phyloP scores from a whole-genome alignment of 2,888 invertebrate species.

The Acrobasis suavella region DNA sequence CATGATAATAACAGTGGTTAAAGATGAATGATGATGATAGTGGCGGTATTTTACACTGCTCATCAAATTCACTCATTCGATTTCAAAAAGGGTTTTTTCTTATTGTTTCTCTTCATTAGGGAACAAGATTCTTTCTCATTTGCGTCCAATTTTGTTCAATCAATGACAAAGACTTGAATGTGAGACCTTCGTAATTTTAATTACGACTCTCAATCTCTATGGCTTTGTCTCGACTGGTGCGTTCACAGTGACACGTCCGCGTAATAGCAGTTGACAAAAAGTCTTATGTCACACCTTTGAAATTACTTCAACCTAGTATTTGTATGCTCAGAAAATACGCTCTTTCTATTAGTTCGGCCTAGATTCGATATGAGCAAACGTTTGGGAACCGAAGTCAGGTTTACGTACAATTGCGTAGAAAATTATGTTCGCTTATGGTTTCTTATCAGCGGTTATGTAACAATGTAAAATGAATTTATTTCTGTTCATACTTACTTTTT shows the following conservation, averaged over 20 bases:
- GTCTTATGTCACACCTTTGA: conserved; percentile 3
- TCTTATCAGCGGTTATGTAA: background rate
- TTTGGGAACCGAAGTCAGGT: conserved; percentile 1
- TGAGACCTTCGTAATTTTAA: no score
- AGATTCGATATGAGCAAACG: conserved; percentile 16
- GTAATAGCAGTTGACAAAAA: conserved; percentile 14
- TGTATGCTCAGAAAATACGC: conserved; percentile 11
- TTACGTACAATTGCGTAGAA: conserved; percentile 6
- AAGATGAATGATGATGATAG: no score
- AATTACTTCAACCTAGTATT: background rate
- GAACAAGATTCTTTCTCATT: no score
- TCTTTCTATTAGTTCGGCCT: conserved; percentile 19
- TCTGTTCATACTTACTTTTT: background rate
- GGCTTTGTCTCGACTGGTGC: no score
- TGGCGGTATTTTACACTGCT: no score
- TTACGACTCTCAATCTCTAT: no score
- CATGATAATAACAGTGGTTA: no score
- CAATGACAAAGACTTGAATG: no score
- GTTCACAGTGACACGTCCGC: background rate
- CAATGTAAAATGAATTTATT: background rate
- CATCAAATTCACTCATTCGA: no score
- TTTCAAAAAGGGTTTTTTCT: no score
- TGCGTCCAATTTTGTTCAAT: no score
- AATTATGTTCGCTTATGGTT: background rate
- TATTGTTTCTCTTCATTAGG: no score